A percentile compares a stretch with the other conserved stretches of the same genome.
Evolutionary conservation across 2,797 vertebrate genomes (phyloP).

Genomic region (Thripadectes ignobilis): DNA sequence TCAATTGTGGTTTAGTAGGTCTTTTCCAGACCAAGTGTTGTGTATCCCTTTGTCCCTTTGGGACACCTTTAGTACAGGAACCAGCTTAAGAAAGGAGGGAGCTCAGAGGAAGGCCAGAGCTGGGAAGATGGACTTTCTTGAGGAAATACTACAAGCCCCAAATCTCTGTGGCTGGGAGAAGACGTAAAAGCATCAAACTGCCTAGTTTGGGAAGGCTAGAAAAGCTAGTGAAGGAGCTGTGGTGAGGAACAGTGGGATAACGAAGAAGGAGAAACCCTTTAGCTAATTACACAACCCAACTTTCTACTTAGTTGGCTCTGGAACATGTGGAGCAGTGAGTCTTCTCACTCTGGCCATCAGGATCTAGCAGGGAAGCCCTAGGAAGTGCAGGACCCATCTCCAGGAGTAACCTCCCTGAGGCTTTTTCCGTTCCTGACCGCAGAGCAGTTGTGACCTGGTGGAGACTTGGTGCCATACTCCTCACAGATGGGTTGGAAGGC

Average conservation of each 20-base stretch:
- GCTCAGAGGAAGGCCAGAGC: not conserved
- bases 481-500: not conserved
- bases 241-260: not conserved
- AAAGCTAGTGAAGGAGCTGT: not conserved
- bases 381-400: not conserved
- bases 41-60: not conserved
- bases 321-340: not conserved
- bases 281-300: not conserved
- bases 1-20: not conserved
- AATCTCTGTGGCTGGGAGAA: constrained; percentile 9
- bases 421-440: not conserved
- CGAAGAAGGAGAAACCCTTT: not conserved
- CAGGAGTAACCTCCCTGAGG: not conserved
- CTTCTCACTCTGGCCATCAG: not conserved
- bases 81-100: not conserved
- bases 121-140: constrained; percentile 1
- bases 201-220: not conserved
- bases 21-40: not conserved
- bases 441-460: not conserved
- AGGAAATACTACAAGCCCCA: not conserved
- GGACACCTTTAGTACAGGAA: not conserved
- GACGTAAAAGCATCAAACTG: not conserved
- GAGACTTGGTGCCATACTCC: not conserved
- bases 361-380: not conserved
- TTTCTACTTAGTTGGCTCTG: not conserved